Base-by-base conservation (phyloP, 2,888 invertebrate genomes). In the Agapetus fuscipes region DNA sequence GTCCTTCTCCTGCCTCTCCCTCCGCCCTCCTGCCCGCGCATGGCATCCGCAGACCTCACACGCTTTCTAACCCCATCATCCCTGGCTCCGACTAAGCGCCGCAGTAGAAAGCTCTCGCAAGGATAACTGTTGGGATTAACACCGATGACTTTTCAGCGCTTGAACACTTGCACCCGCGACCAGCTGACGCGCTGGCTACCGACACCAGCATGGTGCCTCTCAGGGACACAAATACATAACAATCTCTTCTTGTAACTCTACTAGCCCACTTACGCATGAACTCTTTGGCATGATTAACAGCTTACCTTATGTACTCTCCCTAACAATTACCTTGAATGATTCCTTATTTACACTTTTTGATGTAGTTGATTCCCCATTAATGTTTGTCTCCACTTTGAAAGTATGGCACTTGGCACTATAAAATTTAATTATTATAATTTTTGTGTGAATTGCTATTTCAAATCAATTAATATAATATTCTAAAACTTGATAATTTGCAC, bases 351-450 rank as follows among this genome's bases (percentile, higher is more conserved):
- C n/a, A n/a, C n/a, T n/a, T n/a, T n/a, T n/a, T n/a, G n/a, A 37
- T 33, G 30, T 43, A 44, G 45, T 45, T n/a, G 37, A 34, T 37
- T 33, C 40, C 44, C 40, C 25, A 43, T 39, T 42, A 27, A 30
- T 41, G 41, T 39, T 37, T 46, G 37, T 36, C 37, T 42, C 39
- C 42, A 42, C 34, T 44, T 35, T 35, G 26, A 37, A 41, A 44
- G 44, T 45, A 45, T 48, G 47, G 47, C 47, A 48, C 47, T 48
- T 43, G 47, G 47, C 42, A 45, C 43, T 28, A 31, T 20, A 34
- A 38, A 33, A 30, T 38, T 38, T 37, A 42, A 42, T 38, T 33
- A n/a, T n/a, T n/a, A 27, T 41, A 13, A 37, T 30, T 34, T 40
- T 39, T 47, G 47, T 47, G 47, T 47, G 44, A 41, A n/a, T 33